Percentiles rank a stretch among this genome's conserved stretches.
Conservation (phyloP, 2,113 vertebrate species). For the Butorides virescens region DNA sequence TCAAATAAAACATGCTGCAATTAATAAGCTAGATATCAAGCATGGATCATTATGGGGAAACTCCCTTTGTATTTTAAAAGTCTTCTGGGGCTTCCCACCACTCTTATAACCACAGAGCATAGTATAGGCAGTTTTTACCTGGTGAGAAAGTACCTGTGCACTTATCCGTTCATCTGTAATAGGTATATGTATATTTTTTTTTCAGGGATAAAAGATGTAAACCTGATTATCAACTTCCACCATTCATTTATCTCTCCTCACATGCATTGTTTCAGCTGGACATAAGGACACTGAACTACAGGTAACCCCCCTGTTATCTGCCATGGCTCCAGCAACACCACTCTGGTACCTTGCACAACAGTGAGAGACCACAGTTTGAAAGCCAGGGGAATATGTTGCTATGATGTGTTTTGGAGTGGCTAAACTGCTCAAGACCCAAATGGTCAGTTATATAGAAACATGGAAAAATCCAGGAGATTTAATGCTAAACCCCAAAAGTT, state of each 20-base stretch:
- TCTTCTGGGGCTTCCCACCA: background rate
- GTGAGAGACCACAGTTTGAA: background rate
- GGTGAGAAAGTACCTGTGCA: background rate
- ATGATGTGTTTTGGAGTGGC: background rate
- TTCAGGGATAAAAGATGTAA: background rate
- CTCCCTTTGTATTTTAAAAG: constrained; percentile 9
- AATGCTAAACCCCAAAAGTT: background rate
- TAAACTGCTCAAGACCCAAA: background rate
- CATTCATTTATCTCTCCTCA: background rate
- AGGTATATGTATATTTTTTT: background rate
- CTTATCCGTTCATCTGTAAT: background rate
- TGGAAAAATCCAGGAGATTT: background rate
- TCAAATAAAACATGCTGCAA: constrained; percentile 24
- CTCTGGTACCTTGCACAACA: background rate
- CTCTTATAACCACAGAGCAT: background rate
- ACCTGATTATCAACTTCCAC: background rate
- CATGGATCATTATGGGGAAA: background rate
- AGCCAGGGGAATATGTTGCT: background rate
- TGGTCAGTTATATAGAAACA: background rate
- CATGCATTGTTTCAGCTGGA: background rate
- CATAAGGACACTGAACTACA: background rate
- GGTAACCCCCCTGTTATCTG: background rate
- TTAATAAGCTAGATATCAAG: constrained; percentile 18
- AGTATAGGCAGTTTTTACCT: background rate
- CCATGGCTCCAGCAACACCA: background rate